phyloP scores from a whole-genome alignment of 2,113 vertebrate genomes.

The Emydocephalus ijimae region DNA sequence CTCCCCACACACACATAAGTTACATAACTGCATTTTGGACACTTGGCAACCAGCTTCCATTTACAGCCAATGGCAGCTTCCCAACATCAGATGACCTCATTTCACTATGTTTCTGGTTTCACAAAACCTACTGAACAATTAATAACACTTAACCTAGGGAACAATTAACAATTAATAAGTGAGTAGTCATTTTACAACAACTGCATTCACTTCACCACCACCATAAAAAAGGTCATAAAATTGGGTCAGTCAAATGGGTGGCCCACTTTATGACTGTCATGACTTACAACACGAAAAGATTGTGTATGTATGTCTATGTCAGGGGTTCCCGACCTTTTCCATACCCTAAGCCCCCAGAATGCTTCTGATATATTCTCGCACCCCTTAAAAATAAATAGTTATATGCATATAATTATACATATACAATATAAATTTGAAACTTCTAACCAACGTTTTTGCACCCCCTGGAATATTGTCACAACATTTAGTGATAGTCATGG shows the following conservation, averaged over 20 bases:
- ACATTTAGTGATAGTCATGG: too few relatives aligned
- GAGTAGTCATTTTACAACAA: background rate
- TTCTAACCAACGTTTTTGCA: too few relatives aligned
- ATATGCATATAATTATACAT: too few relatives aligned
- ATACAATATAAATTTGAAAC: too few relatives aligned
- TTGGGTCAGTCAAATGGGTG: background rate
- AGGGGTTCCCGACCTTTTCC: too few relatives aligned
- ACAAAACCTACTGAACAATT: background rate
- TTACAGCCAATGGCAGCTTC: background rate
- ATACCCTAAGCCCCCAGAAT: too few relatives aligned
- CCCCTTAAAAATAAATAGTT: too few relatives aligned
- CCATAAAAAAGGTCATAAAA: background rate
- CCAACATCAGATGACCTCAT: background rate
- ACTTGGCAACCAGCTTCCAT: background rate
- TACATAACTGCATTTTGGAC: background rate
- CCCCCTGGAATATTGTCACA: too few relatives aligned
- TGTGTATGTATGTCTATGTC: background rate
- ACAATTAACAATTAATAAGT: background rate
- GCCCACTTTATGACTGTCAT: background rate
- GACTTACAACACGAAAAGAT: background rate
- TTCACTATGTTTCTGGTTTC: background rate
- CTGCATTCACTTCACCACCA: background rate
- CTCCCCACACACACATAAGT: background rate
- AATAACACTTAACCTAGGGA: background rate
- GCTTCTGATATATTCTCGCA: too few relatives aligned